Percentiles rank a stretch among this genome's conserved stretches.
phyloP scores from a whole-genome alignment of 1,140 invertebrate genomes.

The Drosophila pallidifrons region DNA sequence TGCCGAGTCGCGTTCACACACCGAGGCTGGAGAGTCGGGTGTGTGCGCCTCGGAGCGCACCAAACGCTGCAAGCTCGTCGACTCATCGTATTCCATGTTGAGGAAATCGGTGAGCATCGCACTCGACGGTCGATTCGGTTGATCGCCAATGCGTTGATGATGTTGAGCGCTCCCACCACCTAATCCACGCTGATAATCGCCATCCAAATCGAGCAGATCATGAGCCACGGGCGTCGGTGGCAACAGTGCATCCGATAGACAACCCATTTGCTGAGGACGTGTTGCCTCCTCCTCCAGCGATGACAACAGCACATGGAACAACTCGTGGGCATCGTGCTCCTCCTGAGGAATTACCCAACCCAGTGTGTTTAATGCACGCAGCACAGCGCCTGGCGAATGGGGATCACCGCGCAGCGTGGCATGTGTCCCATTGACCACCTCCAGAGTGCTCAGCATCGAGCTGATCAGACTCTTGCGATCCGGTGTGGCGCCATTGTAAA shows the following conservation, averaged over 20 bases:
- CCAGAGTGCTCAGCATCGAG: constrained; percentile 88
- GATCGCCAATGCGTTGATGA: constrained; percentile 58
- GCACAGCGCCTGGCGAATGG: constrained; percentile 90
- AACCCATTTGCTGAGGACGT: constrained; percentile 86
- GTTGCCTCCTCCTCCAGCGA: constrained; percentile 93
- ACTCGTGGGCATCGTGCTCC: constrained; percentile 97
- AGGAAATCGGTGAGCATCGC: constrained; percentile 83
- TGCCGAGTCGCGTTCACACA: constrained; percentile 71
- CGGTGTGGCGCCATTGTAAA: constrained; percentile 85
- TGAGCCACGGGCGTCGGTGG: constrained; percentile 65
- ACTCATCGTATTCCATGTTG: constrained; percentile 82
- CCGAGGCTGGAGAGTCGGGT: constrained; percentile 80
- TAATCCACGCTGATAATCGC: constrained; percentile 22
- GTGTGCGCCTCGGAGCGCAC: constrained; percentile 84
- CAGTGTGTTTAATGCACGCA: constrained; percentile 90
- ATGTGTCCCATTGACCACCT: constrained; percentile 91
- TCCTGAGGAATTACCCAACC: constrained; percentile 95
- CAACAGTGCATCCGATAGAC: constrained; percentile 89
- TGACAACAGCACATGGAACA: constrained; percentile 94
- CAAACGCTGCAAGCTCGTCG: constrained; percentile 73
- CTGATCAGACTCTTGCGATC: constrained; percentile 88
- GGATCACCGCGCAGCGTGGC: constrained; percentile 89
- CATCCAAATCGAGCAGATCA: neutral
- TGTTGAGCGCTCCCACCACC: neutral
- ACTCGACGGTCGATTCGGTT: constrained; percentile 77